Conservation (phyloP, 2,797 vertebrate species). For the Podarcis lilfordi region DNA sequence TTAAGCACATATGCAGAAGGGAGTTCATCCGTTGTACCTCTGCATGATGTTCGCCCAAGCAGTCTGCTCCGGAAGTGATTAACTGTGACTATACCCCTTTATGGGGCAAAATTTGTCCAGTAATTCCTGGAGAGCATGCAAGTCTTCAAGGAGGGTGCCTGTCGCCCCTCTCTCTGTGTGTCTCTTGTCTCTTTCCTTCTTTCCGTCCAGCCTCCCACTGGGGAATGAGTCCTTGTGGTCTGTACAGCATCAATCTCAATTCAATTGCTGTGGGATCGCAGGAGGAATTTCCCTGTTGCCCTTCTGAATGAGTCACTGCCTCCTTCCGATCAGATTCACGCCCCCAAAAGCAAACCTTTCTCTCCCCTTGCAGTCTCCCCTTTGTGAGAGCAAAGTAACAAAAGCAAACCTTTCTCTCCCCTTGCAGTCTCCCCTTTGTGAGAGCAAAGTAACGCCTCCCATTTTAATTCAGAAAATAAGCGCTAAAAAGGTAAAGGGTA, state of each 20-base stretch:
- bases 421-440: too few relatives aligned
- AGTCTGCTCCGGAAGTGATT: background rate
- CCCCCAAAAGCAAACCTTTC: background rate
- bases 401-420: background rate
- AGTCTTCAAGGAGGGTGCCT: too few relatives aligned
- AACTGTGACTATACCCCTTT: background rate
- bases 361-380: too few relatives aligned
- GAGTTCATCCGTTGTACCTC: too few relatives aligned
- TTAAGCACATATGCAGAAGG: too few relatives aligned
- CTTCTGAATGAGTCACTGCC: background rate
- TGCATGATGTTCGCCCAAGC: background rate
- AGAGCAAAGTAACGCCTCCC: background rate
- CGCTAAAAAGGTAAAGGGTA: too few relatives aligned
- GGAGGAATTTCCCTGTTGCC: background rate
- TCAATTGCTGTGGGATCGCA: background rate
- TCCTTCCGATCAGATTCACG: too few relatives aligned
- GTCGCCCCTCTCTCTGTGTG: too few relatives aligned
- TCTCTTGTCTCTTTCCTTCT: too few relatives aligned
- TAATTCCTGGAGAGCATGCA: background rate
- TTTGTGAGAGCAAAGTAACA: too few relatives aligned
- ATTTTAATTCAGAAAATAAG: background rate
- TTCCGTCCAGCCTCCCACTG: too few relatives aligned
- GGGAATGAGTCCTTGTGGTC: background rate
- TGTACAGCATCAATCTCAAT: background rate
- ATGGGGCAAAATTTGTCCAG: background rate